These are phyloP conservation scores for Neomorphus geoffroyi DNA, from an alignment of 2,797 vertebrate genomes.

Conservation along the genomic window DNA sequence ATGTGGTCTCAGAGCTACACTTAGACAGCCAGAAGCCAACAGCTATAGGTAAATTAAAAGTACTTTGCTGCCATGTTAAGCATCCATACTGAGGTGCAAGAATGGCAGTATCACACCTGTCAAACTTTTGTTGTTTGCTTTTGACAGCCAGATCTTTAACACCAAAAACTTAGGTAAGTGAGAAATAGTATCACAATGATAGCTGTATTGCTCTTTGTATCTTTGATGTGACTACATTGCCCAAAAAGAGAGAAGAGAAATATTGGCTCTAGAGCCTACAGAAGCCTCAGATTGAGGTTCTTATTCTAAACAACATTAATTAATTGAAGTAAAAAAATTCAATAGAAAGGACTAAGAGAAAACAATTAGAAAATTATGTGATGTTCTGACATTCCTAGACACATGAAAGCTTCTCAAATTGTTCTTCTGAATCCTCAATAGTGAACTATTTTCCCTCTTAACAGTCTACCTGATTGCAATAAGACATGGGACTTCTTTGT, in stretches of 20 bases:
- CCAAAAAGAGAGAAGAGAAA: not conserved
- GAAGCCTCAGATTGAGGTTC: not conserved
- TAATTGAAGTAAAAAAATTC: not conserved
- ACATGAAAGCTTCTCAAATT: not conserved
- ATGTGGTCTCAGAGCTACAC: rapidly evolving
- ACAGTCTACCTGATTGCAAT: not conserved
- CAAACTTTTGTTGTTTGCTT: slow-evolving; percentile 21
- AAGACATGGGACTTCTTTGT: not conserved
- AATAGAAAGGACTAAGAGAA: not conserved
- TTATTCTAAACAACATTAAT: not conserved
- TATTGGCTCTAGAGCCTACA: not conserved
- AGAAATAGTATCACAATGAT: not conserved
- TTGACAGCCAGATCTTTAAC: slow-evolving; percentile 6
- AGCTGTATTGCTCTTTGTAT: not conserved
- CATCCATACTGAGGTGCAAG: not conserved
- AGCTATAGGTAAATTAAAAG: not conserved
- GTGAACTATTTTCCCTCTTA: not conserved
- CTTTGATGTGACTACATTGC: not conserved
- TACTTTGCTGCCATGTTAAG: not conserved
- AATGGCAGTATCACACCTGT: not conserved
- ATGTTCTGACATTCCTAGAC: not conserved
- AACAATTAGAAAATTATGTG: not conserved
- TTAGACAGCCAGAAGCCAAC: not conserved
- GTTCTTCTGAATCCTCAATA: not conserved
- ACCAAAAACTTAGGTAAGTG: not conserved